Evolutionary conservation across 35 echinoderm and acorn worm species (phyloP).

Genomic region (Apostichopus parvimensis): DNA sequence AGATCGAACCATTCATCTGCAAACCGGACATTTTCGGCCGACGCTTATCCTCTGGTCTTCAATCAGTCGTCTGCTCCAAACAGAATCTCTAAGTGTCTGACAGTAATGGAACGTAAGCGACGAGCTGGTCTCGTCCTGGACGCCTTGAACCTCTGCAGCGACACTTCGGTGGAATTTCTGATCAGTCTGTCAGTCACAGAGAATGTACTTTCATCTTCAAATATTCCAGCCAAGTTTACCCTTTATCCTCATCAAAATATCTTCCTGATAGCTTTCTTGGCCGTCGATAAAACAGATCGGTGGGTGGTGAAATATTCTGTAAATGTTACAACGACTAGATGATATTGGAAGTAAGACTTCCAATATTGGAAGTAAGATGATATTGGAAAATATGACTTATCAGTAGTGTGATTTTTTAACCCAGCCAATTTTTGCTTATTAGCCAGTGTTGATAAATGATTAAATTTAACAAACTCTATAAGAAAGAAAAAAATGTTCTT

Average conservation of each 20-base stretch:
- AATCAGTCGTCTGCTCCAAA: background rate
- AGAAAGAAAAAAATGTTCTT: too few species aligned
- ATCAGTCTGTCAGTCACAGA: background rate
- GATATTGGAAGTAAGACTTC: background rate
- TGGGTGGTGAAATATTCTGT: background rate
- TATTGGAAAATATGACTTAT: too few species aligned
- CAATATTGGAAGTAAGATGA: too few species aligned
- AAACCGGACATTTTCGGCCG: background rate
- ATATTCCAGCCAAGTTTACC: background rate
- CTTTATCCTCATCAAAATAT: slow-evolving; percentile 16
- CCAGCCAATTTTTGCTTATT: too few species aligned
- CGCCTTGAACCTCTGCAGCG: background rate
- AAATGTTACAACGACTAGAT: background rate
- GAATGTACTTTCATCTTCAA: slow-evolving; percentile 7
- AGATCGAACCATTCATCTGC: background rate
- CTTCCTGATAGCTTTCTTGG: background rate
- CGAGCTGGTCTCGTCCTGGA: background rate
- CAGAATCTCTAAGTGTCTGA: background rate
- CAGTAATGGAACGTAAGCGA: background rate
- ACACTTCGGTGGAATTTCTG: background rate
- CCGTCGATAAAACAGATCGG: background rate
- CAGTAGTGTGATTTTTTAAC: too few species aligned
- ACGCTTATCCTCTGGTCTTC: slow-evolving; percentile 1
- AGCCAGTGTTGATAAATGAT: too few species aligned
- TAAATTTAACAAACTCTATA: too few species aligned